Evolutionary conservation across 1,140 invertebrate genomes (phyloP).

Genomic region (Atta cephalotes): DNA sequence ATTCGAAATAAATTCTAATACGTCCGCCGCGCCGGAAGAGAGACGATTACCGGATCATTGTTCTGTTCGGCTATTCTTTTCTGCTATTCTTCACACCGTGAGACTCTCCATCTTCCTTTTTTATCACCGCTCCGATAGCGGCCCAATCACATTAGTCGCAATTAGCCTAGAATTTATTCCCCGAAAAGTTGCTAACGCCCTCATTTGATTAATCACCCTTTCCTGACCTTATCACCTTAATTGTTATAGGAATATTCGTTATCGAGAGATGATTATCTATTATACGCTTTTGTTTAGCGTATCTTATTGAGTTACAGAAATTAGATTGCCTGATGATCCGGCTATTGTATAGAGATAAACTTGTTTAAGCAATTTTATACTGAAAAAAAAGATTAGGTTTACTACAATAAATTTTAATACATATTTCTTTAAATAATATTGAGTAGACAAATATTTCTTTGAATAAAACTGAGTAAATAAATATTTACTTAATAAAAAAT

Average conservation of each 20-base stretch:
- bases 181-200: constrained; percentile 13
- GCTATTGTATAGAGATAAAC: neutral
- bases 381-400: too few species aligned
- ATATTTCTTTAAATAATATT: too few species aligned
- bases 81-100: neutral
- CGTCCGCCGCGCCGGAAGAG: neutral
- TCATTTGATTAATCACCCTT: constrained; percentile 20
- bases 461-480: too few species aligned
- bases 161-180: constrained; percentile 45
- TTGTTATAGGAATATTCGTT: constrained; percentile 16
- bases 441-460: too few species aligned
- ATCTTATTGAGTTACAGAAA: neutral
- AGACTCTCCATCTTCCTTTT: neutral
- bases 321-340: neutral
- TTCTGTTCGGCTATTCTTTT: constrained; percentile 50
- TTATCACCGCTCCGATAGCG: neutral
- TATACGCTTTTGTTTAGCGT: too few species aligned
- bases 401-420: too few species aligned
- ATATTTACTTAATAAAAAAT: too few species aligned
- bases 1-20: constrained; percentile 57
- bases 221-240: neutral
- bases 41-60: constrained; percentile 50
- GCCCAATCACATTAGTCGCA: constrained; percentile 46
- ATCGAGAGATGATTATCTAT: neutral
- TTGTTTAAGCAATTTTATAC: neutral